A percentile compares a stretch with the other conserved stretches of the same genome.
phyloP scores from a whole-genome alignment of 2,888 invertebrate genomes.

The Schizotus pectinicornis region DNA sequence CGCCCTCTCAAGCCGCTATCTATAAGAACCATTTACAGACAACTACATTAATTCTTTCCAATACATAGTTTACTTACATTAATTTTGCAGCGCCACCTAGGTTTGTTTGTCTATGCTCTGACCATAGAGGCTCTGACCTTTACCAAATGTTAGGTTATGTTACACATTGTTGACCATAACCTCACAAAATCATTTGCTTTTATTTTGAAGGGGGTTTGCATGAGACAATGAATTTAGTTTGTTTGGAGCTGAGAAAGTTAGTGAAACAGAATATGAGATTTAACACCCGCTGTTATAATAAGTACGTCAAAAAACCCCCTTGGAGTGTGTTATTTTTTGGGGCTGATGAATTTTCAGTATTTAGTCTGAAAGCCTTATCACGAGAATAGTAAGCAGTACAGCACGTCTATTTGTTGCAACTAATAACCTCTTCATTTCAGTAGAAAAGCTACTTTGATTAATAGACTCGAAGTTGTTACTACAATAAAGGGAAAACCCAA shows the following conservation, averaged over 20 bases:
- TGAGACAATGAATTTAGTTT: constrained; percentile 10
- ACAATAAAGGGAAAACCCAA: constrained; percentile 67
- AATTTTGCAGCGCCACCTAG: no score
- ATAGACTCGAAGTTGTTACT: constrained; percentile 74
- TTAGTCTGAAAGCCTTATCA: constrained; percentile 73
- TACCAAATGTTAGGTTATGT: no score
- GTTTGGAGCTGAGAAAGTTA: background rate
- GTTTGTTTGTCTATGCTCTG: no score
- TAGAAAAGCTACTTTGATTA: constrained; percentile 61
- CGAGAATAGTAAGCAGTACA: constrained; percentile 66
- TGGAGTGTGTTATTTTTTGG: constrained; percentile 85
- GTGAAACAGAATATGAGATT: background rate
- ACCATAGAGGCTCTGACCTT: no score
- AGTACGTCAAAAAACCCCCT: constrained; percentile 31
- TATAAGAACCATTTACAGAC: no score
- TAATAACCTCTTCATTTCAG: no score
- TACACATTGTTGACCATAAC: no score
- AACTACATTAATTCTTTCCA: no score
- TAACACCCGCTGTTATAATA: background rate
- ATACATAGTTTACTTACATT: no score
- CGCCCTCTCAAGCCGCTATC: no score
- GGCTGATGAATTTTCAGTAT: constrained; percentile 80
- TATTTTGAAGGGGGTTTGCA: no score
- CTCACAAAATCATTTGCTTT: no score
- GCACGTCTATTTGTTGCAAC: background rate